These are phyloP conservation scores for Halcyon senegalensis DNA, from an alignment of 2,113 vertebrate genomes.

Conservation along the genomic window DNA sequence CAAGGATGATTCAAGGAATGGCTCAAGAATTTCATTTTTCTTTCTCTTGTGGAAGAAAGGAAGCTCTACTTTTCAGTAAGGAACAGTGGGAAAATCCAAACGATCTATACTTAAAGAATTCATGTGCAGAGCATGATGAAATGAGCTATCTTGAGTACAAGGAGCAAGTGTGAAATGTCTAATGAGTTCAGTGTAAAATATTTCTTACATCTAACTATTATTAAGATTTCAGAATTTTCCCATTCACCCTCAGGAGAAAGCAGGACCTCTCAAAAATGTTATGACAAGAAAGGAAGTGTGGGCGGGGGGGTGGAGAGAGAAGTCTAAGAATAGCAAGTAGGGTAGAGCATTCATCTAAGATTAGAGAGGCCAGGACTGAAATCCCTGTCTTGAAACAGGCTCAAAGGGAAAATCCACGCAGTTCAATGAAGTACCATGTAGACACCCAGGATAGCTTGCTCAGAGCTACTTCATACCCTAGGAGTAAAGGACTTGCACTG, in stretches of 20 bases:
- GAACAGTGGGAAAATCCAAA: background rate
- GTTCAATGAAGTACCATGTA: background rate
- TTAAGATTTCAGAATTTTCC: background rate
- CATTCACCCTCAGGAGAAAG: background rate
- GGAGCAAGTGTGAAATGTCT: constrained; percentile 20
- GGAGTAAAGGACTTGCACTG: background rate
- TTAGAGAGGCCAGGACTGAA: background rate
- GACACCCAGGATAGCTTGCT: background rate
- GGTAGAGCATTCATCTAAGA: background rate
- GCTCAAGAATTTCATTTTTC: background rate
- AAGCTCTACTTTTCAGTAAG: background rate
- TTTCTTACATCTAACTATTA: background rate
- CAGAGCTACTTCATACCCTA: background rate
- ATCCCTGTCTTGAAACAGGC: background rate
- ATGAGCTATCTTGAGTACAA: background rate
- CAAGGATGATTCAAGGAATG: background rate
- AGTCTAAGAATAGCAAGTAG: background rate
- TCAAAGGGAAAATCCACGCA: background rate
- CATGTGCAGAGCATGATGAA: background rate
- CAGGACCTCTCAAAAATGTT: background rate
- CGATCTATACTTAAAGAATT: background rate
- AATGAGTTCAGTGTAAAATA: background rate
- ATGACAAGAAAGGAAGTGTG: background rate
- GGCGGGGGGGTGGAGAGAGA: background rate
- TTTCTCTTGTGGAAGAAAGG: background rate